Evolutionary conservation across 2,113 vertebrate genomes (phyloP).

Genomic region (Chamaea fasciata): DNA sequence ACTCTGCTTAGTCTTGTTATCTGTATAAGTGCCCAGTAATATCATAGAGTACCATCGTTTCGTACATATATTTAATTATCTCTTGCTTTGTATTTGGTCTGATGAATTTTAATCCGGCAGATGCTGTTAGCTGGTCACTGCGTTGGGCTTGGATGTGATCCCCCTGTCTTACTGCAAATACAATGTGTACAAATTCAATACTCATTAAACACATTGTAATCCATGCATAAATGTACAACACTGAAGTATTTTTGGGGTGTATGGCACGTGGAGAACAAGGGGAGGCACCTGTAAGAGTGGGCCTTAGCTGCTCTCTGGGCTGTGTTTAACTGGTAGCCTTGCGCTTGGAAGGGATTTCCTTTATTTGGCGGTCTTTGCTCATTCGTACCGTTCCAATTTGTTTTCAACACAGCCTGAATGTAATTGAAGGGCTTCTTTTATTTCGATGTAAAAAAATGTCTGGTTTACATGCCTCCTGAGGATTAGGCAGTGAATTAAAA

Average conservation of each 20-base stretch:
- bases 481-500: conserved; percentile 55
- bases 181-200: background rate
- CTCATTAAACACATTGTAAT: background rate
- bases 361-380: conserved; percentile 8
- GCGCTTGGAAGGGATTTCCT: background rate
- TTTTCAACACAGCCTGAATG: conserved; percentile 17
- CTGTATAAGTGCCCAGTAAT: background rate
- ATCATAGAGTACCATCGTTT: background rate
- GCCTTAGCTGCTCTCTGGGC: background rate
- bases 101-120: background rate
- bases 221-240: rapidly evolving
- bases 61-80: background rate
- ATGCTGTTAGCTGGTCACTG: conserved; percentile 1
- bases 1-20: background rate
- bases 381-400: background rate
- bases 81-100: background rate
- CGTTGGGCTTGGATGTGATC: background rate
- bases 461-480: conserved; percentile 40
- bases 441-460: background rate
- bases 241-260: background rate
- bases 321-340: background rate
- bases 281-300: background rate
- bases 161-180: background rate
- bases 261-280: rapidly evolving
- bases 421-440: conserved; percentile 34